Evolutionary conservation across 2,113 vertebrate species (phyloP).

Genomic region (Anas platyrhynchos): DNA sequence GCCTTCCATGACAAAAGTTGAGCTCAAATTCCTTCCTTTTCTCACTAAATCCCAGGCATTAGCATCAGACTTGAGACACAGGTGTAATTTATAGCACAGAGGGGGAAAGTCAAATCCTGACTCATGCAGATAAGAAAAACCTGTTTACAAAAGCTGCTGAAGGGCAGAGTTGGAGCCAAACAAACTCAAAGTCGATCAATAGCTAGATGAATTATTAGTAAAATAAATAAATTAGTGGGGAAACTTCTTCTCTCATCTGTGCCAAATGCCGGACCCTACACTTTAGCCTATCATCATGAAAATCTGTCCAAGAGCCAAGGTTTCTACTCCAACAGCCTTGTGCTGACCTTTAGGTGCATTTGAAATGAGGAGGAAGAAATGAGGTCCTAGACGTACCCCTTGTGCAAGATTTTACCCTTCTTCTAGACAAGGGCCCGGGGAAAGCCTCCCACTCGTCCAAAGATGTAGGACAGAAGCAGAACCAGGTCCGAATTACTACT

Average conservation of each 20-base stretch:
- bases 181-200: slow-evolving; percentile 34
- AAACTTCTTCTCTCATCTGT: background rate
- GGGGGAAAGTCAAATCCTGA: background rate
- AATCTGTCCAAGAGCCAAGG: background rate
- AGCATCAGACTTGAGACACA: background rate
- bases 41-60: background rate
- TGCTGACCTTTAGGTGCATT: background rate
- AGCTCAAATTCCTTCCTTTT: slow-evolving; percentile 4
- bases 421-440: background rate
- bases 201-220: background rate
- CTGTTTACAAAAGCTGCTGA: slow-evolving; percentile 20
- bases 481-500: background rate
- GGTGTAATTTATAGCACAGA: slow-evolving; percentile 23
- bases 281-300: background rate
- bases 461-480: background rate
- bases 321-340: background rate
- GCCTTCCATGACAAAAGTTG: background rate
- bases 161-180: slow-evolving; percentile 23
- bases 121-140: background rate
- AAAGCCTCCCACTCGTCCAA: background rate
- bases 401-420: background rate
- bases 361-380: background rate
- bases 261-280: background rate
- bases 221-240: slow-evolving; percentile 12
- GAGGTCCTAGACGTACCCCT: background rate